Evolutionary conservation across 2,113 vertebrate genomes (phyloP).

Genomic region (Istiophorus platypterus): DNA sequence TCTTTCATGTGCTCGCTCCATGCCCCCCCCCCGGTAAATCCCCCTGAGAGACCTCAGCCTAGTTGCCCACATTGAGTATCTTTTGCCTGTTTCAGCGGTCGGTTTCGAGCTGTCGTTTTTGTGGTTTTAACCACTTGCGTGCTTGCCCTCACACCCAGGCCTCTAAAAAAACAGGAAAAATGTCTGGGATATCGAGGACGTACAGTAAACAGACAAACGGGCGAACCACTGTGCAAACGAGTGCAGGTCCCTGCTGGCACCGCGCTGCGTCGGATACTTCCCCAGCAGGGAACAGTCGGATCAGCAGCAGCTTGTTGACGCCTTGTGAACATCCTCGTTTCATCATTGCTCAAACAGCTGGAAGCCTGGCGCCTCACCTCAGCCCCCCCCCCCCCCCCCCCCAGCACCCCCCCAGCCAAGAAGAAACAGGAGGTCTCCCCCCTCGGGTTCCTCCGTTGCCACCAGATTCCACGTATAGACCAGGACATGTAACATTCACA

Average conservation of each 20-base stretch:
- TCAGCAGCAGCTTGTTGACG: constrained; percentile 53
- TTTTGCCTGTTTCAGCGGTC: constrained; percentile 16
- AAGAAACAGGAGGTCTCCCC: constrained; percentile 25
- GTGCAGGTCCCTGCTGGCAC: constrained; percentile 44
- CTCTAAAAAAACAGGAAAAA: neutral
- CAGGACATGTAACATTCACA: neutral
- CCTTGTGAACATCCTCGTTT: constrained; percentile 52
- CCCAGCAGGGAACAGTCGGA: constrained; percentile 59
- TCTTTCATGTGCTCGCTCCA: constrained; percentile 46
- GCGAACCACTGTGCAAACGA: constrained; percentile 29
- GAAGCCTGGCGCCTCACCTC: constrained; percentile 42
- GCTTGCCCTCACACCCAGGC: neutral
- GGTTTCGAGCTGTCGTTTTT: constrained; percentile 17
- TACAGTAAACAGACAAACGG: neutral
- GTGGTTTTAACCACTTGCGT: too few relatives aligned
- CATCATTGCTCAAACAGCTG: constrained; percentile 48
- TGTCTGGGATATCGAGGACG: neutral
- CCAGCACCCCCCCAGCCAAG: neutral
- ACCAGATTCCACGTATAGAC: neutral
- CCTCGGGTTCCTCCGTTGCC: constrained; percentile 4
- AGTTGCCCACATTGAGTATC: constrained; percentile 63
- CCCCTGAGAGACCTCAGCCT: constrained; percentile 59
- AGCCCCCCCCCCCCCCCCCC: constrained; percentile 9
- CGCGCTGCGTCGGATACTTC: constrained; percentile 48
- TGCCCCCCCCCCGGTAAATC: constrained; percentile 34